Evolutionary conservation across 35 echinoderm and acorn worm species (phyloP).

Genomic region (Ptychodera flava): DNA sequence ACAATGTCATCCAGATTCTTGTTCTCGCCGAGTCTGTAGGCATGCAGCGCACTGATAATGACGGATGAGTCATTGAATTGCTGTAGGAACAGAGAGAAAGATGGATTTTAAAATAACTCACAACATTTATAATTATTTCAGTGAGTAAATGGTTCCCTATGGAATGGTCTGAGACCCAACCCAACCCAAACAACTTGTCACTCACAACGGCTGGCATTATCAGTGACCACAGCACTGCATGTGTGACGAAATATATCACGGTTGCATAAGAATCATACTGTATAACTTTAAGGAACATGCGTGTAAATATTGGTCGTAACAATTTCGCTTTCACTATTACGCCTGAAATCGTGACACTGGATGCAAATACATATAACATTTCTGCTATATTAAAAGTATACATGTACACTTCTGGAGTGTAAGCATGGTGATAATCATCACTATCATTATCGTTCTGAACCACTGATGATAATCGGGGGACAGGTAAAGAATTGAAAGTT

Average conservation of each 20-base stretch:
- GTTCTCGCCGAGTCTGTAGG: constrained; percentile 63
- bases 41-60: constrained; percentile 81
- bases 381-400: too few relatives aligned
- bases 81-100: constrained; percentile 37
- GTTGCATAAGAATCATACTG: not conserved
- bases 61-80: constrained; percentile 99
- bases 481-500: too few relatives aligned
- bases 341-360: too few relatives aligned
- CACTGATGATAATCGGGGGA: too few relatives aligned
- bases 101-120: not conserved
- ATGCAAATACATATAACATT: too few relatives aligned
- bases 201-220: not conserved
- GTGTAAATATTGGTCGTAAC: too few relatives aligned
- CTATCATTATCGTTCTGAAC: too few relatives aligned
- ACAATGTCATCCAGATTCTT: constrained; percentile 61
- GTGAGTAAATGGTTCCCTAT: not conserved
- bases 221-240: not conserved
- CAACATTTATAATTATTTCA: too few relatives aligned
- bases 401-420: too few relatives aligned
- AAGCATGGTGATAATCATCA: too few relatives aligned
- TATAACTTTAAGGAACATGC: too few relatives aligned
- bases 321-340: too few relatives aligned
- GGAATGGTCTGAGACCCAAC: not conserved
- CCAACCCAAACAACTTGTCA: not conserved
- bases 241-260: not conserved